Conservation (phyloP, 2,888 invertebrate species). For the Athalia circularis region DNA sequence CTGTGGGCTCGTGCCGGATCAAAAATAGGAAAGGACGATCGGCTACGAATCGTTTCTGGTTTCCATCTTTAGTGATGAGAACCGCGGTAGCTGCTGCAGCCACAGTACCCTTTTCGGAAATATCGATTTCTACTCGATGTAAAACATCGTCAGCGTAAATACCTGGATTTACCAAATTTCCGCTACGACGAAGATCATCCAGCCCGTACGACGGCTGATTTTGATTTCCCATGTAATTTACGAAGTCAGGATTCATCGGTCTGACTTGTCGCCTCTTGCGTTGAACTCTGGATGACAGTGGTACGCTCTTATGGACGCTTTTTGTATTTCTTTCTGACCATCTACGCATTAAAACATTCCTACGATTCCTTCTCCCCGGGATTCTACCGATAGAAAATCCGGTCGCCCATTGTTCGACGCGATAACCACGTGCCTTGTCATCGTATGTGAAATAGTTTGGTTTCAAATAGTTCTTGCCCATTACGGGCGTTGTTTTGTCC, state of each 20-base stretch:
- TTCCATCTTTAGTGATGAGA: constrained; percentile 77
- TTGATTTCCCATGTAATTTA: constrained; percentile 57
- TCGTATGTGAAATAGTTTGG: constrained; percentile 61
- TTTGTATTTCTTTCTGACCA: background rate
- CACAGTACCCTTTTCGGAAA: constrained; percentile 83
- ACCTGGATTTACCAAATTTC: constrained; percentile 76
- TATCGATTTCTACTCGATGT: constrained; percentile 81
- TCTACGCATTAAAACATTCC: constrained; percentile 10
- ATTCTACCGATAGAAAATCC: constrained; percentile 61
- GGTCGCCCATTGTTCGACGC: constrained; percentile 64
- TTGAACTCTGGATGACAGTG: background rate
- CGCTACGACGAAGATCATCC: constrained; percentile 67
- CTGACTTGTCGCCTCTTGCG: constrained; percentile 47
- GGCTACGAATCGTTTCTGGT: constrained; percentile 74
- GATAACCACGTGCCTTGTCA: constrained; percentile 58
- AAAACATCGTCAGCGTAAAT: constrained; percentile 80
- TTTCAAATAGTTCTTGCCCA: background rate
- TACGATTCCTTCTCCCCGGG: constrained; percentile 35
- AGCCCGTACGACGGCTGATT: constrained; percentile 62
- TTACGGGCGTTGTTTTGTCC: too few species aligned
- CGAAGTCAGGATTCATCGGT: constrained; percentile 61
- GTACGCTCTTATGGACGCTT: background rate
- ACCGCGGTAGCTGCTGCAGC: constrained; percentile 82
- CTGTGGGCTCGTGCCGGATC: constrained; percentile 81
- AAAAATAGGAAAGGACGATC: constrained; percentile 86